Conservation (phyloP, 2,888 invertebrate species). For the Standfussiana lucernea region DNA sequence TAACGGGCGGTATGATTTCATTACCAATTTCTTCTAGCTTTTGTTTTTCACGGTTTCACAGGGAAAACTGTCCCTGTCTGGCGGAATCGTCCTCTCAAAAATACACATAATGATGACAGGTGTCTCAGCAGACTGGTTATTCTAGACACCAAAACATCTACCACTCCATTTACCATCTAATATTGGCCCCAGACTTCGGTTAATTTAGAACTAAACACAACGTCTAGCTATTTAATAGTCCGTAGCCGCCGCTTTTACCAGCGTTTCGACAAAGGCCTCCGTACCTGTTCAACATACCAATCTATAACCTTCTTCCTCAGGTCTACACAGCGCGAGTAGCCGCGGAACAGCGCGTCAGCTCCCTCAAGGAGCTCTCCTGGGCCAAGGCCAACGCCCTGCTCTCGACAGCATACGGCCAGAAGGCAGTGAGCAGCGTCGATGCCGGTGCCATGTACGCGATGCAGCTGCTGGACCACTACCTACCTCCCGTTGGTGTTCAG, state of each 20-base stretch:
- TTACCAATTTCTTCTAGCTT: not conserved
- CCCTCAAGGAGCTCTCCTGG: constrained; percentile 93
- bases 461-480: constrained; percentile 93
- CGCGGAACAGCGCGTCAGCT: constrained; percentile 91
- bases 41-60: not conserved
- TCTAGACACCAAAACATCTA: not conserved
- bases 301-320: constrained; percentile 69
- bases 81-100: not conserved
- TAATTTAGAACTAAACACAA: not conserved
- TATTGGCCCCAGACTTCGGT: not conserved
- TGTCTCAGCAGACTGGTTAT: not conserved
- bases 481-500: constrained; percentile 89
- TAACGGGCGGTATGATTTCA: not conserved
- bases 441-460: constrained; percentile 93
- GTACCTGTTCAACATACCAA: not conserved
- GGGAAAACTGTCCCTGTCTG: not conserved
- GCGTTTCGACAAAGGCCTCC: not conserved
- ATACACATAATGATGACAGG: not conserved
- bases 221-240: not conserved
- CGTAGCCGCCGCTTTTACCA: not conserved
- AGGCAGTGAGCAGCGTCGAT: constrained; percentile 92
- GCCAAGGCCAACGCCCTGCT: constrained; percentile 93
- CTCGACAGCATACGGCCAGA: constrained; percentile 92
- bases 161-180: not conserved
- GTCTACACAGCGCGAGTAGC: constrained; percentile 87